Percentiles rank a stretch among this genome's conserved stretches.
phyloP scores from a whole-genome alignment of 2,113 vertebrate genomes.

The Charadrius vociferus region DNA sequence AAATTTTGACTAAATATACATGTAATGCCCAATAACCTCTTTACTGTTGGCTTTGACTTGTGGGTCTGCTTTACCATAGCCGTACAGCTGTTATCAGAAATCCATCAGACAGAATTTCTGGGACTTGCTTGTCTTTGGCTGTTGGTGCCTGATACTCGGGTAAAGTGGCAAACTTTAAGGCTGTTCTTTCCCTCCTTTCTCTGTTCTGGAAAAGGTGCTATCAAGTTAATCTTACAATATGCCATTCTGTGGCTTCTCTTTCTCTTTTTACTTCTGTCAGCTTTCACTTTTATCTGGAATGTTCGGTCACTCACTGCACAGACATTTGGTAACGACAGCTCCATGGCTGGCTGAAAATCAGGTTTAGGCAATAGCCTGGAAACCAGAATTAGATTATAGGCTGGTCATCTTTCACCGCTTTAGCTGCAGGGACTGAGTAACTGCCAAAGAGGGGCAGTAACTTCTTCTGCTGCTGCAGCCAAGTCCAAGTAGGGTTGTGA shows the following conservation, averaged over 20 bases:
- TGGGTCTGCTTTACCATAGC: not conserved
- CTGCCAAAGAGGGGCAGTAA: not conserved
- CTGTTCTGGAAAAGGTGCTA: not conserved
- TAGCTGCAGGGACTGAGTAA: not conserved
- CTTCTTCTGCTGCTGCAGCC: not conserved
- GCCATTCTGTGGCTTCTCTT: not conserved
- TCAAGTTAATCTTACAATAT: not conserved
- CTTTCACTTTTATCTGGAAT: not conserved
- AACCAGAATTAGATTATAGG: not conserved
- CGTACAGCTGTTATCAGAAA: not conserved
- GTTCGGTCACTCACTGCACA: not conserved
- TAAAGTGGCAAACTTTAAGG: not conserved
- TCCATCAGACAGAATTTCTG: not conserved
- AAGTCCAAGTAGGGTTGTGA: not conserved
- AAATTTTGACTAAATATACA: not conserved
- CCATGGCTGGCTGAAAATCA: not conserved
- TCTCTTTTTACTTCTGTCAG: not conserved
- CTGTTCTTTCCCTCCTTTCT: not conserved
- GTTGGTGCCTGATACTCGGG: not conserved
- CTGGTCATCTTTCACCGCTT: not conserved
- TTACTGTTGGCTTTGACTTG: not conserved
- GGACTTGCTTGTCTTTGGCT: not conserved
- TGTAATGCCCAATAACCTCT: not conserved
- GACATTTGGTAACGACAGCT: not conserved
- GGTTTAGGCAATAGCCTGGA: not conserved